Evolutionary conservation across 2,797 vertebrate species (phyloP), one percentile per base, ranked within the genome.

Genomic region (Oryzias dopingdopingensis): DNA sequence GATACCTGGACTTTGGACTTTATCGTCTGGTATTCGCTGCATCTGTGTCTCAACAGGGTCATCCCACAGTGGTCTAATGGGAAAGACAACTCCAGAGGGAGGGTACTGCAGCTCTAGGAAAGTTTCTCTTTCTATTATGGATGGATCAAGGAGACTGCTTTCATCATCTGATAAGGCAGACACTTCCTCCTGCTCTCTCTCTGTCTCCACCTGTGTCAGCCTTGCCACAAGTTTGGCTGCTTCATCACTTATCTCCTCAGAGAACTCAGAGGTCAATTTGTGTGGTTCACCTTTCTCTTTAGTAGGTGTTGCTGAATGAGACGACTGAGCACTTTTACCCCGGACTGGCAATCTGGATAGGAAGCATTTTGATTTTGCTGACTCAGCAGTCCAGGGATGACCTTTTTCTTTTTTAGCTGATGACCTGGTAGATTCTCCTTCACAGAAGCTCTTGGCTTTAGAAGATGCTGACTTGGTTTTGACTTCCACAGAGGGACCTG

Each of bases 41-140:
- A 98, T 98, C 94, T 97, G 96, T 93, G 96, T 99, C 94, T 98
- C 96, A 94, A 97, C 91, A 87, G 96, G 95, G 89, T 97, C 94
- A 84, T 98, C 95, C 96, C 95, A 97, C 91, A 95, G 92, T 84
- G 96, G 96, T 92, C 94, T 96, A 93, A 94, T 94, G 87, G 96
- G 94, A 96, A 96, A 96, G 93, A 96, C 86, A 91, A 95, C 96
- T 94, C 96, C 96, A 68, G 94, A 93, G 86, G 94, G 89, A 90
- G 92, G 90, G 86, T 94, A 94, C 86, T 96, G 94, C 87, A 91
- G 91, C 88, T 95, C 94, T 91, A 89, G 89, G 72, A 94, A 92
- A 76, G 92, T 90, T 90, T 96, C 91, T 86, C 91, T 94, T 89
- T 98, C 95, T 93, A 96, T 94, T 85, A 96, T 88, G 67, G 95